Conservation (phyloP, 1,140 invertebrate species). For the Spodoptera frugiperda region DNA sequence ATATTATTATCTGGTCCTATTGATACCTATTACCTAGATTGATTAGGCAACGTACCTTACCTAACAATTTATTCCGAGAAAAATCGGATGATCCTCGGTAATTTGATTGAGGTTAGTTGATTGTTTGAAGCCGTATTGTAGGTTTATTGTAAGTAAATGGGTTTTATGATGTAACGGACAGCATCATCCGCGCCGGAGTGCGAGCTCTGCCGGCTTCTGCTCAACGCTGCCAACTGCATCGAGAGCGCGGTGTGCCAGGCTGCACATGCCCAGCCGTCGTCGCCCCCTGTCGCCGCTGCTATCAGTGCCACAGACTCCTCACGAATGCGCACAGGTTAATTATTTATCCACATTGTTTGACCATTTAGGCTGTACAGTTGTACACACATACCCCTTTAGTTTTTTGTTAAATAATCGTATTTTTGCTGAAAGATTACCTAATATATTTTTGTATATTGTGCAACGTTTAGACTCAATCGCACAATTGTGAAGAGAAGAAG, state of each 20-base stretch:
- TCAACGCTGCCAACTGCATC: conserved; percentile 75
- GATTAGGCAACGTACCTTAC: no score
- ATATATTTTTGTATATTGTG: no score
- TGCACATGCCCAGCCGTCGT: conserved; percentile 45
- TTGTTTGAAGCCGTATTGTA: neutral
- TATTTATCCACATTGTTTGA: no score
- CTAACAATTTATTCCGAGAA: no score
- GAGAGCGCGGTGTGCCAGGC: conserved; percentile 77
- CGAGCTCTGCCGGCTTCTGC: conserved; percentile 69
- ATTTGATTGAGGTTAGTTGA: conserved; percentile 34
- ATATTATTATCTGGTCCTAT: no score
- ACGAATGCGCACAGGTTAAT: conserved; percentile 1
- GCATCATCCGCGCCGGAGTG: conserved; percentile 63
- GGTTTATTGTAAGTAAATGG: neutral
- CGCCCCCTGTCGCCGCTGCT: conserved; percentile 43
- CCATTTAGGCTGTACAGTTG: no score
- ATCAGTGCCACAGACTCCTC: conserved; percentile 19
- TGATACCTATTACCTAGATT: no score
- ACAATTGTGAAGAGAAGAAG: conserved; percentile 8
- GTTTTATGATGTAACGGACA: conserved; percentile 38
- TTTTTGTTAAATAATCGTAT: no score
- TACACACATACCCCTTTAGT: no score
- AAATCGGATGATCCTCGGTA: no score
- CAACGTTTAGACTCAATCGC: neutral
- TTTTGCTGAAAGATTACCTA: no score